Percentiles rank a stretch among this genome's conserved stretches.
Conservation (phyloP, 2,888 invertebrate genomes). For the Apodemia zela region DNA sequence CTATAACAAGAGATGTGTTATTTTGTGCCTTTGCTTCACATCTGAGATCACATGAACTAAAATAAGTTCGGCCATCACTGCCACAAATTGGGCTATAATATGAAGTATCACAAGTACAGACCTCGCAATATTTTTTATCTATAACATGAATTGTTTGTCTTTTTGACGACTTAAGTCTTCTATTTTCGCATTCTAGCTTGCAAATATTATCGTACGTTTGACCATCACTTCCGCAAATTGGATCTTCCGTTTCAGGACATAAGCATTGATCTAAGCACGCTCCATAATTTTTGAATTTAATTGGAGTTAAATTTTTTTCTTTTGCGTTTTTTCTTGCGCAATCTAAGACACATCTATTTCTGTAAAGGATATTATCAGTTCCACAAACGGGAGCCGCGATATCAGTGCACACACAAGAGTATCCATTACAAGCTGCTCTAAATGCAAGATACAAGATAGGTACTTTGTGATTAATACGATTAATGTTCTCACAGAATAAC, state of each 20-base stretch:
- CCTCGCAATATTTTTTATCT: constrained; percentile 26
- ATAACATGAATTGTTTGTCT: constrained; percentile 22
- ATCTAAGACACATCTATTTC: constrained; percentile 35
- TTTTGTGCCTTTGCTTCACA: constrained; percentile 35
- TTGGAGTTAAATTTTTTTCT: constrained; percentile 22
- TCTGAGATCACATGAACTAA: constrained; percentile 37
- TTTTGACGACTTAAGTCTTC: constrained; percentile 21
- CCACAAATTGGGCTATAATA: constrained; percentile 40
- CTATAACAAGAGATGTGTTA: constrained; percentile 27
- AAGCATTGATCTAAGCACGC: constrained; percentile 29
- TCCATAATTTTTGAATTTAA: constrained; percentile 32
- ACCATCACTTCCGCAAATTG: constrained; percentile 34
- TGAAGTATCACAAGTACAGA: constrained; percentile 34
- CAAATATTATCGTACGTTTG: constrained; percentile 33
- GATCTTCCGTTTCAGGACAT: constrained; percentile 29
- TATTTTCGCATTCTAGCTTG: constrained; percentile 34
- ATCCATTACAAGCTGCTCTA: constrained; percentile 32
- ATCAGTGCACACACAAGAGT: constrained; percentile 30
- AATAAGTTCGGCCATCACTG: constrained; percentile 36
- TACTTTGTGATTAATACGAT: constrained; percentile 26
- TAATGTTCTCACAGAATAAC: constrained; percentile 34
- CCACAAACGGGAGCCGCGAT: constrained; percentile 36
- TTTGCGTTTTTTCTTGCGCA: constrained; percentile 29
- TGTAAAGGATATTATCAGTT: constrained; percentile 34
- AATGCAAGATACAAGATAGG: constrained; percentile 33